A percentile compares a stretch with the other conserved stretches of the same genome.
Evolutionary conservation across 1,140 invertebrate species (phyloP).

Genomic region (Riptortus pedestris): DNA sequence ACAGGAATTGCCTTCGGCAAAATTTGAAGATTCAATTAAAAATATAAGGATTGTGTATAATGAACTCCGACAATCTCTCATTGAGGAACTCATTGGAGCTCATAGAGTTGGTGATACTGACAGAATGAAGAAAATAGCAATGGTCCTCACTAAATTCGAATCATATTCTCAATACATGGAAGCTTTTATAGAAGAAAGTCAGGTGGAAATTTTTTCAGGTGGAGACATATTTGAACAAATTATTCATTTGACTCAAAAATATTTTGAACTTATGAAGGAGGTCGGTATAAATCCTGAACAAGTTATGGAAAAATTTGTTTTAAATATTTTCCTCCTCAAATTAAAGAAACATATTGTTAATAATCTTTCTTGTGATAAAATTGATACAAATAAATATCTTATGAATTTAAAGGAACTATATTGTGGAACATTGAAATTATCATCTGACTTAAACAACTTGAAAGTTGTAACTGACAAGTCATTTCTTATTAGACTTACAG

Average conservation of each 20-base stretch:
- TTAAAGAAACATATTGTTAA: slow-evolving; percentile 76
- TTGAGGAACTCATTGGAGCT: slow-evolving; percentile 88
- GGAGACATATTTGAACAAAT: slow-evolving; percentile 88
- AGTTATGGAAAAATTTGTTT: slow-evolving; percentile 95
- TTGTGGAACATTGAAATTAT: slow-evolving; percentile 58
- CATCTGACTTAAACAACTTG: slow-evolving; percentile 56
- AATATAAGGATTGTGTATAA: slow-evolving; percentile 89
- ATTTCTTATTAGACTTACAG: slow-evolving; percentile 67
- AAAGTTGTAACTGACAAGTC: slow-evolving; percentile 71
- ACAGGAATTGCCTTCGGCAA: slow-evolving; percentile 79
- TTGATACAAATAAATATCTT: slow-evolving; percentile 78
- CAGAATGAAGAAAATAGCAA: slow-evolving; percentile 87
- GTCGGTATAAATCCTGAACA: slow-evolving; percentile 95
- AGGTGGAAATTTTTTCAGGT: slow-evolving; percentile 68
- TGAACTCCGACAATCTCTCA: slow-evolving; percentile 82
- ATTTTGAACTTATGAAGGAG: slow-evolving; percentile 76
- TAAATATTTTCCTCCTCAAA: slow-evolving; percentile 91
- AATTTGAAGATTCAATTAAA: slow-evolving; percentile 75
- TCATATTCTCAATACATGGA: slow-evolving; percentile 91
- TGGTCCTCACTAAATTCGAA: slow-evolving; percentile 87
- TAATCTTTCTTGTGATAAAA: slow-evolving; percentile 64
- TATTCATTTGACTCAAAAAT: slow-evolving; percentile 78
- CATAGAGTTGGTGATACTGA: slow-evolving; percentile 70
- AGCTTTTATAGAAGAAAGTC: slow-evolving; percentile 93
- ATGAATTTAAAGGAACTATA: slow-evolving; percentile 81